Evolutionary conservation across 2,113 vertebrate genomes (phyloP), one percentile per base, ranked within the genome.

Genomic region (Steatornis caripensis): DNA sequence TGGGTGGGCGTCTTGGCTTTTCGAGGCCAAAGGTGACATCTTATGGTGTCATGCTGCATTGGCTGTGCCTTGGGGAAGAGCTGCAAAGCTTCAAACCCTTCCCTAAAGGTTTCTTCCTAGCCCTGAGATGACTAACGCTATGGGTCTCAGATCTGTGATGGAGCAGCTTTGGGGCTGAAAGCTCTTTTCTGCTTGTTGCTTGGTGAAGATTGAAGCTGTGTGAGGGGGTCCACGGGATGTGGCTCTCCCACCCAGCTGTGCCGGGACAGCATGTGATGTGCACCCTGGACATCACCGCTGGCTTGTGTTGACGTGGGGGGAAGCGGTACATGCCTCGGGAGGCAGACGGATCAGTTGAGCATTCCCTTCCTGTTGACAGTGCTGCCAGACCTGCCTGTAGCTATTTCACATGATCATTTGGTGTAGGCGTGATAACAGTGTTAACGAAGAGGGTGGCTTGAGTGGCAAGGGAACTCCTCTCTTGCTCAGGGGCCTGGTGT

Each of bases 31-130:
- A 90, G 22, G 82, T 64, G 66, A 1, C 6, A 4, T 19, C 43
- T 55, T 23, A 19, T 0, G 5, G n/a, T 27, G 54, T 12, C 0
- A 0, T 0, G 10, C 34, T 58, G 57, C 13, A 16, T 12, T n/a
- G 68, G 49, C 29, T 43, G 58, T 20, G 51, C n/a, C 36, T 37
- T 23, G 15, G 32, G 27, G 17, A 39, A 30, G 51, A 68, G 68
- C 70, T 71, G 74, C 7, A 64, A 22, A 39, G 23, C 6, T 72
- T 29, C 5, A 12, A 15, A 39, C 11, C 23, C 11, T 48, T 49
- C 54, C 7, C 26, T 23, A 10, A 49, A 88, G n/a, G 57, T 23
- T 71, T 46, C 22, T 80, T 75, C n/a, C 18, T 16, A 26, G 20
- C 53, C 10, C 11, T 11, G 37, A 23, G 69, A 5, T 26, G 32